Evolutionary conservation across 2,888 invertebrate species (phyloP).

Genomic region (Sicus ferrugineus): DNA sequence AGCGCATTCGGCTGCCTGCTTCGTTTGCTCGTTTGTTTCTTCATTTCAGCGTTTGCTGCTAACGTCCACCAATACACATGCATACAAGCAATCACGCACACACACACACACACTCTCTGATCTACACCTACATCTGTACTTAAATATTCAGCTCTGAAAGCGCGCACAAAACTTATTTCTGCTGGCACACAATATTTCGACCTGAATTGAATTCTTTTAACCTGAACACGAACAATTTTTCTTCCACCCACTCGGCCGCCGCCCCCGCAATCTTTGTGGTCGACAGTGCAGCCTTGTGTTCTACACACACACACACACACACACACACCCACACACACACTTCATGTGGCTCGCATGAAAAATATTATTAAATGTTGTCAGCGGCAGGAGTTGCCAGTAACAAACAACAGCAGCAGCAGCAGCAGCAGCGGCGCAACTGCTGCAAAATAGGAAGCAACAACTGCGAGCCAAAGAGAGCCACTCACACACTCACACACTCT

Average conservation of each 20-base stretch:
- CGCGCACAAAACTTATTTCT: conserved; percentile 13
- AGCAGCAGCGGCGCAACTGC: conserved; percentile 25
- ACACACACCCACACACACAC: background rate
- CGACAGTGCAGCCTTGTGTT: background rate
- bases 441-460: no score
- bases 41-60: background rate
- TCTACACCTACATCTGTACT: background rate
- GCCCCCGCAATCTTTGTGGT: background rate
- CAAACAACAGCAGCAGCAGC: conserved; percentile 42
- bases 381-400: conserved; percentile 21
- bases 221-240: conserved; percentile 22
- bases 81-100: background rate
- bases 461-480: no score
- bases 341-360: conserved; percentile 8
- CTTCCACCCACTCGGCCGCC: background rate
- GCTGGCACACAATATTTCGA: conserved; percentile 28
- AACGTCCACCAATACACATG: background rate
- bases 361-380: conserved; percentile 34
- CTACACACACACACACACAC: conserved; percentile 19
- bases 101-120: background rate
- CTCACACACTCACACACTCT: background rate
- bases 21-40: conserved; percentile 5
- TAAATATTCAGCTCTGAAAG: conserved; percentile 8
- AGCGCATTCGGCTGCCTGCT: conserved; percentile 58
- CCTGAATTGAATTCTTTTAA: conserved; percentile 25